These are phyloP conservation scores for Platorchestia sp. DNA, from an alignment of 1,140 invertebrate genomes.

Conservation along the genomic window DNA sequence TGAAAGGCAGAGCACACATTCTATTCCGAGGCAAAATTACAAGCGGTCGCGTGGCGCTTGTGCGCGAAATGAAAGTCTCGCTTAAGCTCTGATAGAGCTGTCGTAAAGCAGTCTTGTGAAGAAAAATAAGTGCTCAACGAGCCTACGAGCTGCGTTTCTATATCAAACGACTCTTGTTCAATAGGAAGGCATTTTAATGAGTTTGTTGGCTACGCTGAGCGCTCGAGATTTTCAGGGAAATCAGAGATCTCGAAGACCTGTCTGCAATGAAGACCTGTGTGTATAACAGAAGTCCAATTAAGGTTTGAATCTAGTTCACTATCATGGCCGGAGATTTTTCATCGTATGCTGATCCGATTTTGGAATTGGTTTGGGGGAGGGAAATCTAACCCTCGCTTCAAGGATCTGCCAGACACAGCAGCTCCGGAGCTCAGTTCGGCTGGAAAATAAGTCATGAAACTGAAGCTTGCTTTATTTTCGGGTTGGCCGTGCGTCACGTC, in stretches of 20 bases:
- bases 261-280: background rate
- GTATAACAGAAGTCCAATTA: background rate
- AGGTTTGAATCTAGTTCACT: background rate
- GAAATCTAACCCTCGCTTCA: background rate
- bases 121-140: background rate
- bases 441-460: background rate
- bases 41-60: background rate
- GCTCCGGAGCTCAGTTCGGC: background rate
- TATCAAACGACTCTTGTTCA: background rate
- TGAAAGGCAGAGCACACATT: background rate
- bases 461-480: background rate
- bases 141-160: background rate
- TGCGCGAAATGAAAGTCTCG: background rate
- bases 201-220: background rate
- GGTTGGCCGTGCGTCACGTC: background rate
- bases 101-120: background rate
- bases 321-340: background rate
- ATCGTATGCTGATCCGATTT: background rate
- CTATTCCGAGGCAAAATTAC: background rate
- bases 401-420: background rate
- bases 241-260: background rate
- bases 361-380: background rate
- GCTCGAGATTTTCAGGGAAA: background rate
- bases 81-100: background rate
- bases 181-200: background rate